phyloP scores from a whole-genome alignment of 2,888 invertebrate genomes.

The Drosophila paucipuncta region DNA sequence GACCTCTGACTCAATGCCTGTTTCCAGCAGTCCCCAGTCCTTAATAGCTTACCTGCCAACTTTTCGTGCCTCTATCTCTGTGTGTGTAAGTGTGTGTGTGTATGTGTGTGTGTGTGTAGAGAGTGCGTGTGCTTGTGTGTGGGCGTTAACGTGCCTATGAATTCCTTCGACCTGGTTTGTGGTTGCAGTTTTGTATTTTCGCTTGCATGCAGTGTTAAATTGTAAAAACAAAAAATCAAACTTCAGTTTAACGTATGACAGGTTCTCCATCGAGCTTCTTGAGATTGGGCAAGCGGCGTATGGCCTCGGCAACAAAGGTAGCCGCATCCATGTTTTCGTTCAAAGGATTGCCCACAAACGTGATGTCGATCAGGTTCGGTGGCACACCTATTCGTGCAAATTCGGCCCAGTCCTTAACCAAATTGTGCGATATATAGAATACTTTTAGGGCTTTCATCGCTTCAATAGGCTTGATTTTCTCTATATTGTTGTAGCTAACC shows the following conservation, averaged over 20 bases:
- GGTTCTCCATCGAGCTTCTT: constrained; percentile 92
- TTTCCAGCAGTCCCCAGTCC: constrained; percentile 27
- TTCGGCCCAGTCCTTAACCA: constrained; percentile 96
- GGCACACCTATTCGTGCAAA: constrained; percentile 92
- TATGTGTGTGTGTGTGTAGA: not conserved
- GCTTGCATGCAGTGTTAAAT: constrained; percentile 18
- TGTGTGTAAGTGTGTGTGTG: not conserved
- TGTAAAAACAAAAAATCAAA: not conserved
- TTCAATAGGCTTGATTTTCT: constrained; percentile 95
- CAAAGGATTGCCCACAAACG: constrained; percentile 93
- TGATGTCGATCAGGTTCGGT: constrained; percentile 90
- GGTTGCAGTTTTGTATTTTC: constrained; percentile 41
- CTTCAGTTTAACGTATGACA: constrained; percentile 57
- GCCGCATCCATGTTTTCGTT: constrained; percentile 90
- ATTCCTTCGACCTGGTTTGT: constrained; percentile 5
- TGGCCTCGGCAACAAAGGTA: constrained; percentile 90
- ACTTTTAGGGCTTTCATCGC: constrained; percentile 93
- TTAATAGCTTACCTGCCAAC: constrained; percentile 32
- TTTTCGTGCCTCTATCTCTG: constrained; percentile 7
- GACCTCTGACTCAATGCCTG: constrained; percentile 26
- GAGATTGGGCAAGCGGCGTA: constrained; percentile 90
- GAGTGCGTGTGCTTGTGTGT: not conserved
- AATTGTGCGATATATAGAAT: constrained; percentile 93
- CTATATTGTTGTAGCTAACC: constrained; percentile 97
- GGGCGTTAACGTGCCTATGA: constrained; percentile 14